These are phyloP conservation scores for Temnothorax ravouxi DNA, from an alignment of 2,888 invertebrate species.

Conservation along the genomic window DNA sequence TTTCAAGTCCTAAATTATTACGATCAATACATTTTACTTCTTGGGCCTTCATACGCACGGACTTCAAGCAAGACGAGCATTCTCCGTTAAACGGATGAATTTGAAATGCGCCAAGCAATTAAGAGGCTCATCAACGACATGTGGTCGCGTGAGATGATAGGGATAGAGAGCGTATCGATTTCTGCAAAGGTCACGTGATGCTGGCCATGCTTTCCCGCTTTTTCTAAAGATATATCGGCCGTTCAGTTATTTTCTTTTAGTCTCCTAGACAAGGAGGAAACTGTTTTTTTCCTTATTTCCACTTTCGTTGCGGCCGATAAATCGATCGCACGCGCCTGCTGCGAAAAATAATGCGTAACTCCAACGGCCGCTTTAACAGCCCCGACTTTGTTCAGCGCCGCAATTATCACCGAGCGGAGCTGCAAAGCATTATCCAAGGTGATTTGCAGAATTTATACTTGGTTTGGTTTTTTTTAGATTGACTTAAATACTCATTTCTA, in stretches of 20 bases:
- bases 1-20: neutral
- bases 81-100: neutral
- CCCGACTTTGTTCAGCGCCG: slow-evolving; percentile 40
- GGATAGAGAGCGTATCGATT: slow-evolving; percentile 60
- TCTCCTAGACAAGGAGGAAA: slow-evolving; percentile 45
- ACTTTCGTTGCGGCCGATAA: slow-evolving; percentile 56
- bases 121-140: slow-evolving; percentile 20
- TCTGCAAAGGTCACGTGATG: slow-evolving; percentile 63
- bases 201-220: slow-evolving; percentile 47
- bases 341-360: slow-evolving; percentile 52
- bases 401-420: slow-evolving; percentile 12
- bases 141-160: slow-evolving; percentile 41
- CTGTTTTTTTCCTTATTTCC: slow-evolving; percentile 45
- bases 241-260: slow-evolving; percentile 49
- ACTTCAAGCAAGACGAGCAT: neutral
- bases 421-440: neutral
- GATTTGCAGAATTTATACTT: neutral
- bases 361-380: slow-evolving; percentile 45
- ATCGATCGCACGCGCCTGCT: slow-evolving; percentile 64
- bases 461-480: neutral
- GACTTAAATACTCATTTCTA: neutral
- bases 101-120: slow-evolving; percentile 33
- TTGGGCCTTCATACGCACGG: neutral
- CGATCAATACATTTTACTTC: neutral
- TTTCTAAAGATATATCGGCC: slow-evolving; percentile 56